Conservation (phyloP, 2,797 vertebrate species). For the Oceanodroma leucorhoa region DNA sequence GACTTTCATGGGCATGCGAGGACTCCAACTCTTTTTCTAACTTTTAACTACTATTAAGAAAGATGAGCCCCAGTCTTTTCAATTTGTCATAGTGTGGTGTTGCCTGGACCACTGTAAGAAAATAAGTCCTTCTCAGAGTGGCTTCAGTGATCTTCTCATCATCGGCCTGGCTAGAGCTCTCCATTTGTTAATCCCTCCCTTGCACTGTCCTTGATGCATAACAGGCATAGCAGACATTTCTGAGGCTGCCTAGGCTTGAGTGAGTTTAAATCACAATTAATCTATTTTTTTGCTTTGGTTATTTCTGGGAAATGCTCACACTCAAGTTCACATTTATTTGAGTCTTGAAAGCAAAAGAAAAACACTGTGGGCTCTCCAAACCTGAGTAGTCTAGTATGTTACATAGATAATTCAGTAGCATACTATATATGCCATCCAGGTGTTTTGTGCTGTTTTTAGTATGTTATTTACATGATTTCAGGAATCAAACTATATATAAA, state of each 20-base stretch:
- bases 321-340: not conserved
- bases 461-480: not conserved
- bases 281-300: fast-evolving
- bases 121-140: not conserved
- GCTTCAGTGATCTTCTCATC: not conserved
- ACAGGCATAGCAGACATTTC: not conserved
- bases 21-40: not conserved
- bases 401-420: not conserved
- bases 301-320: not conserved
- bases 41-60: not conserved
- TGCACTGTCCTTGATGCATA: not conserved
- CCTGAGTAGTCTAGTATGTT: not conserved
- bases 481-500: not conserved
- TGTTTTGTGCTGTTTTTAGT: not conserved
- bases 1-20: not conserved
- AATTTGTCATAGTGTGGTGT: not conserved
- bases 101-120: not conserved
- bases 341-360: not conserved
- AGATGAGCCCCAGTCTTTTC: not conserved
- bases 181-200: not conserved
- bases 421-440: not conserved
- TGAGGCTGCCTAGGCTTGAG: not conserved
- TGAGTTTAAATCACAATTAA: not conserved
- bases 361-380: not conserved
- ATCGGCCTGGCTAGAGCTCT: not conserved